Evolutionary conservation across 1,140 invertebrate genomes (phyloP).

Genomic region (Daktulosphaira vitifoliae): DNA sequence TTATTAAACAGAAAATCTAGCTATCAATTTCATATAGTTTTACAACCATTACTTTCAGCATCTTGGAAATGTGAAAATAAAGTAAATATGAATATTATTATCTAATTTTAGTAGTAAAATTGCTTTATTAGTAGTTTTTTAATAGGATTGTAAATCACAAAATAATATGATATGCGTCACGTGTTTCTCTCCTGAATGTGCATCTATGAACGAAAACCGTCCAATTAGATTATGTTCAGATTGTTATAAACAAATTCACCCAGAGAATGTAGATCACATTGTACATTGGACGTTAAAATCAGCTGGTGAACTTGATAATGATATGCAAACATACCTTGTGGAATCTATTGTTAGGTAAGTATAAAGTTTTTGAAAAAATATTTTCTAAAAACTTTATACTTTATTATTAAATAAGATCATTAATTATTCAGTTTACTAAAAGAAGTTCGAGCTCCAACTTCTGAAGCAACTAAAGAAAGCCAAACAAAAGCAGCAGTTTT

Average conservation of each 20-base stretch:
- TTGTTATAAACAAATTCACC: slow-evolving; percentile 81
- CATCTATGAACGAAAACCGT: slow-evolving; percentile 88
- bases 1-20: slow-evolving; percentile 73
- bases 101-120: no score
- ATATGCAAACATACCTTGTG: slow-evolving; percentile 87
- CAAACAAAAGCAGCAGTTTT: slow-evolving; percentile 43
- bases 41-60: slow-evolving; percentile 89
- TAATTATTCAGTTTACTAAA: slow-evolving; percentile 65
- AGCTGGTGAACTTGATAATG: slow-evolving; percentile 78
- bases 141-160: slow-evolving; percentile 80
- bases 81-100: slow-evolving; percentile 47
- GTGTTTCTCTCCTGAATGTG: slow-evolving; percentile 94
- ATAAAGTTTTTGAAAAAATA: slow-evolving; percentile 32
- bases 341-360: slow-evolving; percentile 88
- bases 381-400: neutral
- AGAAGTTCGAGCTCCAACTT: slow-evolving; percentile 58
- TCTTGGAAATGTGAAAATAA: slow-evolving; percentile 95
- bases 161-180: slow-evolving; percentile 82
- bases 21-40: slow-evolving; percentile 80
- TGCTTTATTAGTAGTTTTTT: slow-evolving; percentile 32
- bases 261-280: slow-evolving; percentile 77
- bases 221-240: slow-evolving; percentile 90
- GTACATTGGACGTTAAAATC: slow-evolving; percentile 75
- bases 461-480: slow-evolving; percentile 43
- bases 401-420: neutral